Base-by-base conservation (phyloP, 2,888 invertebrate species). In the Osedax frankpressi region DNA sequence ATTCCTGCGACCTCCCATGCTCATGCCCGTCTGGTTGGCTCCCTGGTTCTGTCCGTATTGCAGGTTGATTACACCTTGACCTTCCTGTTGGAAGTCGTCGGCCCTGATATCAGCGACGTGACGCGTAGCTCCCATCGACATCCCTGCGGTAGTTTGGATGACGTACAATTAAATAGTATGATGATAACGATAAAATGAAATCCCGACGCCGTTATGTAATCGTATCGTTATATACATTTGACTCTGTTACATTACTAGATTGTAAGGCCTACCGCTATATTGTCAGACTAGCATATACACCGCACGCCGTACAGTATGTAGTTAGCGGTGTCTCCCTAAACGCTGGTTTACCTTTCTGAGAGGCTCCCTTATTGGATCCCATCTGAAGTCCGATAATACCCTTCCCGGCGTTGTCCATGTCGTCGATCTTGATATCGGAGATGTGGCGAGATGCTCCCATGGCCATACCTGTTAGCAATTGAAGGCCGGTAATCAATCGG, bases 41-140 rank as follows among this genome's bases (percentile, higher is more conserved):
- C 80, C 80, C 76, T 83, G 80, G 76, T 83, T 84, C 73, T 78
- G 80, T 3, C 84, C 84, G 63, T 81, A 78, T 76, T 84, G 84
- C 2, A 81, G 78, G 59, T 82, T 80, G 28, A 84, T 80, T 14
- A 81, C 76, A 2, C 78, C 79, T 2, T 81, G 79, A 3, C 82
- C 81, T 63, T 79, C 79, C 28, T 78, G 77, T 63, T 76, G 74
- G 72, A 79, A 77, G 28, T 82, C 82, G 73, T 82, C 83, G 26
- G 81, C 80, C 28, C 80, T 71, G 74, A 83, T 83, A 75, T 84
- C 83, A 30, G 82, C 78, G 11, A 80, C 80, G 75, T 83, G 82
- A 62, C 84, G 76, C 0, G 79, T 79, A 25, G 80, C 78, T 3
- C 83, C 84, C 75, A 82, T 80, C 30, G 78, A 73, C 83, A 84